Evolutionary conservation across 2,888 invertebrate species (phyloP).

Genomic region (Miltochrista miniata): DNA sequence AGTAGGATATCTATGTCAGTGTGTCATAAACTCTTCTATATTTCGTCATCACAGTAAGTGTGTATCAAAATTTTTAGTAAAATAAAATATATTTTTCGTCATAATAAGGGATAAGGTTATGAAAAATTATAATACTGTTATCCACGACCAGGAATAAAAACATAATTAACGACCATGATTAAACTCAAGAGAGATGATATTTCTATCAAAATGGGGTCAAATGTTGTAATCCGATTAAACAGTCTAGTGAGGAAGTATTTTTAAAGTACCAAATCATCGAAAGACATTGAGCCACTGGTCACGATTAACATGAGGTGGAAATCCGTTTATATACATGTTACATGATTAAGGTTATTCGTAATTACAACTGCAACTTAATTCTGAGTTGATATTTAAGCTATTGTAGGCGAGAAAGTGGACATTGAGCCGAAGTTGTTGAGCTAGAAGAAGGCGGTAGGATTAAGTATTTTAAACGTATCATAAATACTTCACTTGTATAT

Average conservation of each 20-base stretch:
- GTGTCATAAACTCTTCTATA: too few species aligned
- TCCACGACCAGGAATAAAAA: not conserved
- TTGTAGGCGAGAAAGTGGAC: not conserved
- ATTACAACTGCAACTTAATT: not conserved
- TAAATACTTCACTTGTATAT: too few species aligned
- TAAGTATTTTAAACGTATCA: too few species aligned
- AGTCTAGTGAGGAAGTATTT: not conserved
- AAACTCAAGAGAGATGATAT: not conserved
- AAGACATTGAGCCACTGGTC: conserved; percentile 3
- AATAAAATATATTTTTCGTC: conserved; percentile 7
- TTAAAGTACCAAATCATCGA: conserved; percentile 1
- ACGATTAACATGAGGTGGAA: conserved; percentile 1
- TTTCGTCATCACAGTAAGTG: not conserved
- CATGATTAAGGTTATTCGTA: conserved; percentile 1
- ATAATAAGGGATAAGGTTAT: conserved; percentile 11
- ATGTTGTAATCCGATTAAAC: not conserved
- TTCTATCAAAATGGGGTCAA: not conserved
- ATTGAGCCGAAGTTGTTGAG: not conserved
- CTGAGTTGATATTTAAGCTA: not conserved
- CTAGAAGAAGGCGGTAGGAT: too few species aligned
- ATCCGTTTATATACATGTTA: not conserved
- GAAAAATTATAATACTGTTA: conserved; percentile 2
- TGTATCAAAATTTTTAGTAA: too few species aligned
- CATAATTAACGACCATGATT: too few species aligned
- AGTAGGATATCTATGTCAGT: too few species aligned